Percentiles rank a stretch among this genome's conserved stretches.
phyloP scores from a whole-genome alignment of 2,113 vertebrate genomes.

The Natator depressus region DNA sequence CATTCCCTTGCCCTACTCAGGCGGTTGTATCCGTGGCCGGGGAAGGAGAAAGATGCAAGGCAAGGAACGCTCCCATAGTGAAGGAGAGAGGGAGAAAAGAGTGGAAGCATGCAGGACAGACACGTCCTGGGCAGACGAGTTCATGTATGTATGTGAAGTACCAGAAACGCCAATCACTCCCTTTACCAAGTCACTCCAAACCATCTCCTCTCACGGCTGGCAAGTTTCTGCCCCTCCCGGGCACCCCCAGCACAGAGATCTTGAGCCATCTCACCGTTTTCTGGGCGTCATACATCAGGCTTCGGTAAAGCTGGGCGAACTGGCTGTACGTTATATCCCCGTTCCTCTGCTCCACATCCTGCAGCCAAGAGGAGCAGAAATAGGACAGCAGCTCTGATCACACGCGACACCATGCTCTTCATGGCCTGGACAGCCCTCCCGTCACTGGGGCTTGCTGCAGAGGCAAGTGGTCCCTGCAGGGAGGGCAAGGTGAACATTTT shows the following conservation, averaged over 20 bases:
- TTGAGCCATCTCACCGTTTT: conserved; percentile 85
- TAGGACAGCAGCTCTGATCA: not conserved
- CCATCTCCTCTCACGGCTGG: not conserved
- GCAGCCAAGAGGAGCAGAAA: not conserved
- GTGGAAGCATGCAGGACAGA: not conserved
- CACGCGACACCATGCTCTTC: not conserved
- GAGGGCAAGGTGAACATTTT: not conserved
- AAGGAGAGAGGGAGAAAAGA: not conserved
- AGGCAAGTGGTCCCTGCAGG: not conserved
- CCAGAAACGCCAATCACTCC: not conserved
- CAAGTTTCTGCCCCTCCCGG: not conserved
- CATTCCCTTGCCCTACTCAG: not conserved
- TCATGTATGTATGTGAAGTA: not conserved
- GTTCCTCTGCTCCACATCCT: conserved; percentile 96
- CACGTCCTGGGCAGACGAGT: not conserved
- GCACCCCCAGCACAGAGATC: not conserved
- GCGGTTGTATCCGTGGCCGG: not conserved
- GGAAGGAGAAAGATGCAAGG: not conserved
- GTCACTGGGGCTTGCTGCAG: not conserved
- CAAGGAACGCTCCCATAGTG: not conserved
- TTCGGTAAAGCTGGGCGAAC: conserved; percentile 95
- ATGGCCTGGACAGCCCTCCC: rapidly evolving
- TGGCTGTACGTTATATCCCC: conserved; percentile 95
- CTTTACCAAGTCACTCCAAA: not conserved
- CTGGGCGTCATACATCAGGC: conserved; percentile 97